Evolutionary conservation across 2,113 vertebrate genomes (phyloP).

Genomic region (Phyllopteryx taeniolatus): DNA sequence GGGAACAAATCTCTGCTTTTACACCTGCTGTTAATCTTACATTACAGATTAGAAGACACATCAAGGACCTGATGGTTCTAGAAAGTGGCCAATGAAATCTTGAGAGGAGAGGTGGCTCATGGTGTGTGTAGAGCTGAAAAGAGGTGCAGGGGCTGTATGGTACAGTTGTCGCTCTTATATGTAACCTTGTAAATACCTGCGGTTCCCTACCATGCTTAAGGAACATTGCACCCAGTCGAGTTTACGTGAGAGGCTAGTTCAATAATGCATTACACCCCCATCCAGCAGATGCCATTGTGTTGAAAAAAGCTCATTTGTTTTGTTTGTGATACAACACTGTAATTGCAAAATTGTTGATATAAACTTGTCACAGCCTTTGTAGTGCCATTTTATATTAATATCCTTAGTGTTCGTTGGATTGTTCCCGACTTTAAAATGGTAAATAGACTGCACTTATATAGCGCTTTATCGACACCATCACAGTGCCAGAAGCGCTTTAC

Average conservation of each 20-base stretch:
- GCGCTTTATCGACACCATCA: too few relatives aligned
- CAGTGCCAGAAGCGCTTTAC: too few relatives aligned
- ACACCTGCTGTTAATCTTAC: neutral
- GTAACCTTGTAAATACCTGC: neutral
- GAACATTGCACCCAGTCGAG: neutral
- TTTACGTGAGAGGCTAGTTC: neutral
- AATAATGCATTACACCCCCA: neutral
- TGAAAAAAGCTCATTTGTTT: neutral
- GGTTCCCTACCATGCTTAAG: neutral
- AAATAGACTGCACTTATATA: too few relatives aligned
- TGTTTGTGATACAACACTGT: neutral
- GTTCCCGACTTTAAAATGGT: too few relatives aligned
- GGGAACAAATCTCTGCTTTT: neutral
- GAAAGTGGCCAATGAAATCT: neutral
- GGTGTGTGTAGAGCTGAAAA: neutral
- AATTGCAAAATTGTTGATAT: too few relatives aligned
- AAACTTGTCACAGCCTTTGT: too few relatives aligned
- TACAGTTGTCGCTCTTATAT: neutral
- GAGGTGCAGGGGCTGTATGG: neutral
- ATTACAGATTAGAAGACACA: neutral
- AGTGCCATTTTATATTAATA: too few relatives aligned
- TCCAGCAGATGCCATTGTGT: neutral
- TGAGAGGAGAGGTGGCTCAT: neutral
- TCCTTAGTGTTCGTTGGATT: too few relatives aligned
- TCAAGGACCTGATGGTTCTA: neutral